phyloP scores from a whole-genome alignment of 2,797 vertebrate genomes.

The Chrysocyon brachyurus region DNA sequence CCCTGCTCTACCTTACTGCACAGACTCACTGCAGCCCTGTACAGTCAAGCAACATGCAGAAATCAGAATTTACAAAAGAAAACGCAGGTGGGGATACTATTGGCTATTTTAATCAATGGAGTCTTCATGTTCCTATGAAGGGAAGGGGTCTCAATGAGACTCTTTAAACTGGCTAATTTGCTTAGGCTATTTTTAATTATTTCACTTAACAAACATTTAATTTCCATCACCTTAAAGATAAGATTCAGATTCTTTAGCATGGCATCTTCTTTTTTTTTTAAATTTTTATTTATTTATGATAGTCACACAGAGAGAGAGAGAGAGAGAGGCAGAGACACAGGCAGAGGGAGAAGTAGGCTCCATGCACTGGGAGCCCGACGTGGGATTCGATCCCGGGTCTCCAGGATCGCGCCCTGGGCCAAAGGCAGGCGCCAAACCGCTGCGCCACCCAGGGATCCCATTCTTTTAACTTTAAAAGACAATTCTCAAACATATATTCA shows the following conservation, averaged over 20 bases:
- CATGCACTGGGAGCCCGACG: too few species aligned
- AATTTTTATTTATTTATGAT: too few species aligned
- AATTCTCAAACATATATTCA: background rate
- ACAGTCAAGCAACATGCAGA: background rate
- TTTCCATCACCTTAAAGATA: background rate
- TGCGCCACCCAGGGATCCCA: too few species aligned
- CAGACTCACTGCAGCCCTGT: background rate
- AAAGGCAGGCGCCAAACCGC: too few species aligned
- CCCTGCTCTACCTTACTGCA: background rate
- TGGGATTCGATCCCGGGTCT: too few species aligned
- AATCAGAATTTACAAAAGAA: background rate
- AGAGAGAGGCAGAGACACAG: too few species aligned
- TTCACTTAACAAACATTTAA: constrained; percentile 23
- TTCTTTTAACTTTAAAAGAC: background rate
- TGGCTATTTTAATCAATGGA: background rate
- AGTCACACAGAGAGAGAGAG: too few species aligned
- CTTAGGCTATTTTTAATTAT: background rate
- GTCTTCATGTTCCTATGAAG: background rate
- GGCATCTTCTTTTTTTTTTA: background rate
- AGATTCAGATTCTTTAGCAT: background rate
- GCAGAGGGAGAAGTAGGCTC: too few species aligned
- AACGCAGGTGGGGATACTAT: background rate
- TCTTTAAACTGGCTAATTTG: background rate
- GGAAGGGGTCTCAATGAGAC: background rate
- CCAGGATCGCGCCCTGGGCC: too few species aligned